Evolutionary conservation across 2,888 invertebrate genomes (phyloP).

Genomic region (Tetragnatha montana): DNA sequence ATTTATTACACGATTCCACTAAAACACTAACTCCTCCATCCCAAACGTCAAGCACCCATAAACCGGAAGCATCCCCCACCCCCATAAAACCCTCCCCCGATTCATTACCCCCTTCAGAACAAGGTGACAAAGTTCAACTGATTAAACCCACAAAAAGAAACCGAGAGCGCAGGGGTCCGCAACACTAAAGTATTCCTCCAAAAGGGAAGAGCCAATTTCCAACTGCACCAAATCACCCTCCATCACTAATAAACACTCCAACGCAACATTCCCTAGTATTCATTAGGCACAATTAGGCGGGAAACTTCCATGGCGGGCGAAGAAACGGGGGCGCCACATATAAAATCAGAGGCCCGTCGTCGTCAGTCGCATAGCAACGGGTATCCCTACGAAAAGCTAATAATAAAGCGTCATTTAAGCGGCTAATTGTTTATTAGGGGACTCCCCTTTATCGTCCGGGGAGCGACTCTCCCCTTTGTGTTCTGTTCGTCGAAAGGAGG

Average conservation of each 20-base stretch:
- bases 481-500: slow-evolving; percentile 7
- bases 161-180: background rate
- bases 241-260: slow-evolving; percentile 47
- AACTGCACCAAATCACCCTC: slow-evolving; percentile 8
- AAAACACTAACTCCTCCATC: background rate
- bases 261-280: slow-evolving; percentile 26
- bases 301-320: slow-evolving; percentile 21
- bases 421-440: slow-evolving; percentile 68
- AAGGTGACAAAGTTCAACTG: background rate
- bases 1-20: too few relatives aligned
- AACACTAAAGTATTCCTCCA: slow-evolving; percentile 19
- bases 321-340: slow-evolving; percentile 4
- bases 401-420: slow-evolving; percentile 70
- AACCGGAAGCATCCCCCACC: background rate
- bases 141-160: background rate
- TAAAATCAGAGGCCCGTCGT: slow-evolving; percentile 34
- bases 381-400: slow-evolving; percentile 54
- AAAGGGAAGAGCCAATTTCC: background rate
- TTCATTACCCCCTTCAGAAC: background rate
- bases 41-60: background rate
- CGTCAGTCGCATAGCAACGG: slow-evolving; percentile 55
- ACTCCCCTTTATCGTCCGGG: slow-evolving; percentile 35
- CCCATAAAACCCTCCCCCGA: background rate
- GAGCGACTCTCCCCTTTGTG: slow-evolving; percentile 23
- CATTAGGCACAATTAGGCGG: slow-evolving; percentile 61